Evolutionary conservation across 2,888 invertebrate genomes (phyloP), one percentile per base, ranked within the genome.

Genomic region (Adelognathus sp.): DNA sequence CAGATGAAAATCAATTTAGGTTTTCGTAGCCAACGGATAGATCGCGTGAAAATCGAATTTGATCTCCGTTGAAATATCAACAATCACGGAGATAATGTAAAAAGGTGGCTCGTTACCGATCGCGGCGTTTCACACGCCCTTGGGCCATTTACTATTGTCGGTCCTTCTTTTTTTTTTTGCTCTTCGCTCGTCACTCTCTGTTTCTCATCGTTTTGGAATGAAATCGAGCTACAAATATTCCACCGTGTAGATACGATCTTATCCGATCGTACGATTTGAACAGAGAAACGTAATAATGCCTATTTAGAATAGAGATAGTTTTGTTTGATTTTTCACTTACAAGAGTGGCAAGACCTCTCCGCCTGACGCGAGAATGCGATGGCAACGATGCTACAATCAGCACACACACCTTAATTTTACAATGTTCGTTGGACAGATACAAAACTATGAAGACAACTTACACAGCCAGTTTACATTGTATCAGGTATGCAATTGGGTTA

Each of bases 361-460:
- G 90, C 90, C 90, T 90, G 90, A 89, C 89, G 88, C 88, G 89
- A 88, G 87, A 88, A 88, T 90, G 90, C 88, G 90, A 89, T 89
- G 90, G 83, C 88, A 91, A 90, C 86, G 89, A 90, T 88, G 91
- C 91, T 90, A 90, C 87, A 90, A 90, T 89, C 91, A 90, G 90
- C 91, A 90, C 87, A 89, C 89, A 91, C 88, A 81, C 81, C 81
- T 81, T 82, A 80, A 83, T 69, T 79, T 80, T 80, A 79, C 72
- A 81, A 56, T 80, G 75, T 80, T 76, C 73, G 71, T 74, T 67
- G 79, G 60, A 75, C 73, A 69, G 44, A 79, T 69, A 78, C 64
- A 82, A 77, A 41, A 84, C 86, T 87, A 87, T 86, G 86, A 50
- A 88, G 86, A 86, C 83, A 88, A 84, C 86, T 89, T 89, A 89